These are phyloP conservation scores for Merodon equestris DNA, from an alignment of 2,888 invertebrate genomes.

Conservation along the genomic window DNA sequence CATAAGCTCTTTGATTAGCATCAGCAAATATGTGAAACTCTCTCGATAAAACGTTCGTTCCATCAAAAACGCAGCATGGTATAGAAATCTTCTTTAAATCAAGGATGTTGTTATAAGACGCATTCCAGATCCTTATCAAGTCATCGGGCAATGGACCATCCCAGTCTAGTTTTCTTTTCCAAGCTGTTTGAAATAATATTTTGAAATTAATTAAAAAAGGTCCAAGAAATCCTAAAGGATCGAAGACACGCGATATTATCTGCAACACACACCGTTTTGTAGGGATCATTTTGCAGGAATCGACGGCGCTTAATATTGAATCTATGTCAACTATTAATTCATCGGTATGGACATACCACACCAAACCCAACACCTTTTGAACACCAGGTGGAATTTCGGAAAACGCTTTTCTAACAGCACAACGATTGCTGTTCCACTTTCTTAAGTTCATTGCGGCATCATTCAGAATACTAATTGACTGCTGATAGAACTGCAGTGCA, in stretches of 20 bases:
- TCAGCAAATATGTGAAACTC: slow-evolving; percentile 13
- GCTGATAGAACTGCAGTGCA: too few species aligned
- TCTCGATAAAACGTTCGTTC: neutral
- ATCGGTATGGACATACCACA: too few species aligned
- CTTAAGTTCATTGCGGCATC: slow-evolving; percentile 1
- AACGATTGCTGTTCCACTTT: neutral
- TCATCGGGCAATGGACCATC: neutral
- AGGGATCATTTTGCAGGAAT: too few species aligned
- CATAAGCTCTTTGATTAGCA: slow-evolving; percentile 1
- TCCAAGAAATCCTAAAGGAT: slow-evolving; percentile 1
- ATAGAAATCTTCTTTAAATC: neutral
- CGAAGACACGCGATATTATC: neutral
- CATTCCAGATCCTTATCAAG: neutral
- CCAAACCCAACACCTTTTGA: slow-evolving; percentile 4
- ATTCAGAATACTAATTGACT: too few species aligned
- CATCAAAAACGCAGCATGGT: slow-evolving; percentile 1
- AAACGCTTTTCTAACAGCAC: neutral
- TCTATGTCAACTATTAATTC: too few species aligned
- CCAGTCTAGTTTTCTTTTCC: neutral
- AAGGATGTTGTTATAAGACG: neutral
- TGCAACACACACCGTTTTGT: neutral
- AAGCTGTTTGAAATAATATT: slow-evolving; percentile 5
- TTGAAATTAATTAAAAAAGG: neutral
- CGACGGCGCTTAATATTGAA: too few species aligned
- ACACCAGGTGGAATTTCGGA: neutral